phyloP scores from a whole-genome alignment of 2,113 vertebrate species.

The Heterotilapia buettikoferi region DNA sequence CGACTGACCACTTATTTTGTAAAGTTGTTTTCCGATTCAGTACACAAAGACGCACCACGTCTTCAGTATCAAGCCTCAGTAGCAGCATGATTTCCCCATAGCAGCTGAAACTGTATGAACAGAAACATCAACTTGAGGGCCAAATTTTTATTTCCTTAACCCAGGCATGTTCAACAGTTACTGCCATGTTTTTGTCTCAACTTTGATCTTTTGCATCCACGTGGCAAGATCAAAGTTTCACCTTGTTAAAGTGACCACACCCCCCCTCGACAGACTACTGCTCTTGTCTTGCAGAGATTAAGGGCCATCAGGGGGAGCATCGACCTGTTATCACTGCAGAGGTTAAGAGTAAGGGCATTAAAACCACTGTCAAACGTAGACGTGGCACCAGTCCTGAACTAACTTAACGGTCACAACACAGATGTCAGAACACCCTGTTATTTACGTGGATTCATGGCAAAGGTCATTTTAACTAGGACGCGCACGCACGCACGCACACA shows the following conservation, averaged over 20 bases:
- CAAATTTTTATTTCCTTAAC: neutral
- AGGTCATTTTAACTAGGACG: neutral
- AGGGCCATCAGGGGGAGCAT: neutral
- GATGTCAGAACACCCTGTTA: neutral
- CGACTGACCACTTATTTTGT: neutral
- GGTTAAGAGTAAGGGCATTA: neutral
- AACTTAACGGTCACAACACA: neutral
- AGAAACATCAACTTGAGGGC: neutral
- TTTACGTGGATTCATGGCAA: neutral
- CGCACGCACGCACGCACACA: neutral
- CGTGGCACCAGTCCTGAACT: neutral
- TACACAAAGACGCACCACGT: neutral
- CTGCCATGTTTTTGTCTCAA: neutral
- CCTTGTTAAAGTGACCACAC: neutral
- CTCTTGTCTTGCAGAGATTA: neutral
- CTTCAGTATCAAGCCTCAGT: neutral
- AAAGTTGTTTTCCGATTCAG: neutral
- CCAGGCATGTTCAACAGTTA: neutral
- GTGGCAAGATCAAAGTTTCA: neutral
- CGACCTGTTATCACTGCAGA: conserved; percentile 14
- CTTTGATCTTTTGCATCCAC: neutral
- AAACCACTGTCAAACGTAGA: neutral
- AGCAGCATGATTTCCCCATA: neutral
- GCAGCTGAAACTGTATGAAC: neutral
- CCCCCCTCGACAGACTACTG: neutral